Evolutionary conservation across 2,113 vertebrate genomes (phyloP), one percentile per base, ranked within the genome.

Genomic region (Odocoileus virginianus): DNA sequence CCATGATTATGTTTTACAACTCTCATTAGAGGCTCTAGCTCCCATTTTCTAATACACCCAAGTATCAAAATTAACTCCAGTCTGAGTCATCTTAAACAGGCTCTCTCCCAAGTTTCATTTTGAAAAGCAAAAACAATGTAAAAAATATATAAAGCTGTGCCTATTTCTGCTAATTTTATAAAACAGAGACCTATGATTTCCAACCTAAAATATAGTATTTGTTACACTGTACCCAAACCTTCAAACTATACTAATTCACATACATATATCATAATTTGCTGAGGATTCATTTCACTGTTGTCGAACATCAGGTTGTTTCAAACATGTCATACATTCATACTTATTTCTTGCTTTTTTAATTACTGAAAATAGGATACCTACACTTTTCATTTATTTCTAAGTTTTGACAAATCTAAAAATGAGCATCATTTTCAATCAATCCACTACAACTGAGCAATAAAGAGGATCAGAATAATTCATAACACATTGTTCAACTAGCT

Each of bases 31-130:
- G 21, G 55, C 13, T 43, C 67, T 92, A 76, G 7, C 50, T 89
- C 36, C 54, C 12, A 47, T 89, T 93, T 86, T 79, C 55, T 84
- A 97, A 96, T 40, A 93, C 12, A 94, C 14, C 33, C 71, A 91
- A 95, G 33, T 43, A 61, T 61, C n/a, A 96, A 97, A 95, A 95
- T 97, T 91, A 94, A 96, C 95, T 97, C 84, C 17, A 93, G 57
- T 94, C 13, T 94, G 86, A n/a, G 91, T 76, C 84, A 93, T 78
- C 61, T 89, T 92, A 86, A 96, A 86, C 17, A 91, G 54, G 81
- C 78, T 97, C 89, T 67, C 85, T 97, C 55, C 55, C 91, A 61
- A 50, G 45, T 96, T 96, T 96, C 76, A 93, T 91, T 98, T 97
- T 95, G 64, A 89, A 97, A 96, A 79, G 45, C 5, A 10, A 12